Evolutionary conservation across 2,888 invertebrate species (phyloP).

Genomic region (Heliconius ethilla): DNA sequence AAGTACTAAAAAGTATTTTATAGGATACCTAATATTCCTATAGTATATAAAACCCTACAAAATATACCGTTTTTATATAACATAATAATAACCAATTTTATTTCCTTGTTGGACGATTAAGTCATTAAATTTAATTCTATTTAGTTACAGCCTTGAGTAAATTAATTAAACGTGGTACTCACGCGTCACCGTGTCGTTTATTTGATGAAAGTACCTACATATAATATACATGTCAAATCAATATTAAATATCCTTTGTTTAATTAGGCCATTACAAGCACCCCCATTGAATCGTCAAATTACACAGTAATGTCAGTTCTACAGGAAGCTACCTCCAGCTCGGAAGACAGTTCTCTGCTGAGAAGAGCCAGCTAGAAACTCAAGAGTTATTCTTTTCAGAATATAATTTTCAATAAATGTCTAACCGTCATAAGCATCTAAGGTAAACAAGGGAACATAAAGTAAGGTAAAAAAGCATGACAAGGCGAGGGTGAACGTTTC

Average conservation of each 20-base stretch:
- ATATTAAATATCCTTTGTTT: too few species aligned
- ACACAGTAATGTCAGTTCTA: too few species aligned
- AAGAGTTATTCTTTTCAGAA: too few species aligned
- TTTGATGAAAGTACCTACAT: neutral
- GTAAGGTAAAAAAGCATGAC: neutral
- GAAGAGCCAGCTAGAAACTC: too few species aligned
- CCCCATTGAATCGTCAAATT: too few species aligned
- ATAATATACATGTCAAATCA: neutral
- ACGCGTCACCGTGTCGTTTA: neutral
- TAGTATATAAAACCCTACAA: neutral
- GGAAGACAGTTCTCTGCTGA: too few species aligned
- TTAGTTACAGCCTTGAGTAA: conserved; percentile 16
- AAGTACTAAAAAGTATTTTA: neutral
- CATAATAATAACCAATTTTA: neutral
- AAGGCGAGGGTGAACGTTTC: conserved; percentile 33
- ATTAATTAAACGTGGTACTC: conserved; percentile 1
- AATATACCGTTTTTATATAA: neutral
- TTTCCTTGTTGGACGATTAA: conserved; percentile 8
- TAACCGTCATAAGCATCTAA: too few species aligned
- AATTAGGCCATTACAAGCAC: too few species aligned
- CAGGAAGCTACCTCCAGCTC: too few species aligned
- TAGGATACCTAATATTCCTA: neutral
- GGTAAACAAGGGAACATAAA: neutral
- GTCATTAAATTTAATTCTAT: conserved; percentile 5
- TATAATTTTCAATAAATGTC: too few species aligned